These are phyloP conservation scores for Aurelia aurita complex sp. Pacific DNA, from an alignment of 30 jellyfish, hydroid and myxozoan genomes.

Conservation along the genomic window DNA sequence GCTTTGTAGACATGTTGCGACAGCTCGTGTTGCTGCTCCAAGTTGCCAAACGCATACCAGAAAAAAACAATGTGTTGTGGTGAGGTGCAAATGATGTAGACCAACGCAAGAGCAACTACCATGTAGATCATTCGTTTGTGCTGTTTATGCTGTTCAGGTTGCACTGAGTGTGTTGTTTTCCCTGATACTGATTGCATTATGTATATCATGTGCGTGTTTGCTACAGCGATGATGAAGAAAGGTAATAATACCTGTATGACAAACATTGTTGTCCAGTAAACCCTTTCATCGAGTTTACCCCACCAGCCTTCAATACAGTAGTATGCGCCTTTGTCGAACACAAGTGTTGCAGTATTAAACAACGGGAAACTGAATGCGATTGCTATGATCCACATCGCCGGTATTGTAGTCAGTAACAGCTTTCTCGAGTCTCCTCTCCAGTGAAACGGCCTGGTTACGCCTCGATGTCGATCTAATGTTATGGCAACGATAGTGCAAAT, in stretches of 20 bases:
- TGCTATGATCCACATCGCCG: slow-evolving; percentile 88
- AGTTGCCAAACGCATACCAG: slow-evolving; percentile 60
- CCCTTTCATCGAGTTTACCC: not conserved
- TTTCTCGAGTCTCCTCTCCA: slow-evolving; percentile 93
- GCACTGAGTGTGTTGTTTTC: slow-evolving; percentile 30
- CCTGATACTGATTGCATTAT: slow-evolving; percentile 25
- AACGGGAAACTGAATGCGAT: slow-evolving; percentile 71
- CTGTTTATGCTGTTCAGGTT: slow-evolving; percentile 58
- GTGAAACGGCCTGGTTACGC: slow-evolving; percentile 83
- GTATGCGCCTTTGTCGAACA: slow-evolving; percentile 5
- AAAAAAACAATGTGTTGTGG: slow-evolving; percentile 91
- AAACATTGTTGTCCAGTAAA: slow-evolving; percentile 86
- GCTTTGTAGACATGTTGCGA: slow-evolving; percentile 51
- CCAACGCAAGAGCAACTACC: slow-evolving; percentile 89
- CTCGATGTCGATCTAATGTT: slow-evolving; percentile 94
- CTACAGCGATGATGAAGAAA: slow-evolving; percentile 58
- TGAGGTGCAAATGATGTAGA: slow-evolving; percentile 86
- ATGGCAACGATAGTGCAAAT: slow-evolving; percentile 93
- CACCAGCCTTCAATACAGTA: slow-evolving; percentile 86
- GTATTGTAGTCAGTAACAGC: slow-evolving; percentile 53
- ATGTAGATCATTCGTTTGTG: slow-evolving; percentile 88
- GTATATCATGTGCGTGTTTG: slow-evolving; percentile 79
- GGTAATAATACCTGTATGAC: slow-evolving; percentile 66
- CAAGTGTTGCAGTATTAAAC: slow-evolving; percentile 33
- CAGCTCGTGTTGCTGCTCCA: slow-evolving; percentile 18